Evolutionary conservation across 2,797 vertebrate genomes (phyloP), one percentile per base, ranked within the genome.

Genomic region (Periparus ater): DNA sequence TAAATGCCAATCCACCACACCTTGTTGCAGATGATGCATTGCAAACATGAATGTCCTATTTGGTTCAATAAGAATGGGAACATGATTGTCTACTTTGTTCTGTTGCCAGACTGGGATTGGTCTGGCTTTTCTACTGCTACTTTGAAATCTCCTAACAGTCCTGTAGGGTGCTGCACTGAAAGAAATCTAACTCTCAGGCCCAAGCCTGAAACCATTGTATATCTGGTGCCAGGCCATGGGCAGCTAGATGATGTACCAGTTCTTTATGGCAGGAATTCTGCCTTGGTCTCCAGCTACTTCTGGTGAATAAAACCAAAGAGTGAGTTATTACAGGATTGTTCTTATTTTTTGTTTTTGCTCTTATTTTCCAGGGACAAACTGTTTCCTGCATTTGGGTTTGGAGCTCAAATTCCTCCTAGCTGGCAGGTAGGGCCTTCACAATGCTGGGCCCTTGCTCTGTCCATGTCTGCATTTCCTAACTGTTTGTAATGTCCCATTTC

Each of bases 361-460:
- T 87, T 94, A 66, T 26, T 96, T 57, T 90, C 87, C 97, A 99
- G 99, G 77, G 98, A 99, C 97, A 99, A 99, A 97, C 97, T 99
- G 17, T 99, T 99, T 93, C 99, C 99, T 89, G 99, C 98, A 0
- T 99, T 99, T 94, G 99, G 99, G 23, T 99, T 99, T 98, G 99
- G 99, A 95, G 99, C 99, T 91, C 98, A 99, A 92, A 96, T 99
- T 53, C 99, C 99, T 96, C 99, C 99, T 94, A 97, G 98, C 68
- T 99, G 98, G 96, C 95, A 99, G 98, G 99, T 99, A 81, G 78
- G 96, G 34, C 11, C 45, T 65, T 76, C 72, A 26, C n/a, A 34
- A 21, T 5, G 0, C 61, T 42, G 25, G 8, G 36, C 36, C 11
- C 47, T 58, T 40, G n/a, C 45, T 89, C 62, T 86, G 51, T 94